Base-by-base conservation (phyloP, 2,888 invertebrate species). In the Margaritifera margaritifera region DNA sequence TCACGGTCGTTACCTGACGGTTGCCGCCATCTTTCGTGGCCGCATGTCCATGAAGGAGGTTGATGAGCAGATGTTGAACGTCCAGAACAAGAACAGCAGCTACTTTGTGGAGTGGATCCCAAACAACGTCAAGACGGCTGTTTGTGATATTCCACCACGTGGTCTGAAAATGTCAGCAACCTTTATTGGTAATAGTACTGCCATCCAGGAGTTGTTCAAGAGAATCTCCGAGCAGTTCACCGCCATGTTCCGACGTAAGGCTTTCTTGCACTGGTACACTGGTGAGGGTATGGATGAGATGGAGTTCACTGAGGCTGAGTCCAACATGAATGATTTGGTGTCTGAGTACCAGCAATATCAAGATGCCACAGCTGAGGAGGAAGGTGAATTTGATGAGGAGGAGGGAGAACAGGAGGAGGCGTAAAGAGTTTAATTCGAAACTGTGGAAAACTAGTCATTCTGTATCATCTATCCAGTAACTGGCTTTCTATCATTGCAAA, bases 201-300 rank as follows among this genome's bases (percentile, higher is more conserved):
- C 87, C 67, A 87, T 87, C 71, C 87, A 87, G 71, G 87, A 87
- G 71, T 75, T 87, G 62, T 87, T 87, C 82, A 87, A 87, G 77
- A 84, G 87, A 66, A 79, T 86, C 63, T 83, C 85, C 6, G 87
- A 87, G 71, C 87, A 87, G 78, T 87, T 87, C 79, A 96, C 96
- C 15, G 96, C 96, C 67, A 96, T 97, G 97, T 97, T 97, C 93
- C 93, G 96, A 81, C 94, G 97, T 83, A 97, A 97, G 91, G 97
- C 97, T 89, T 97, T 97, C 94, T 93, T 97, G 90, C 97, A 97
- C 92, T 97, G 97, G 97, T 97, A 97, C 92, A 96, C 96, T 22
- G 97, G 96, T 68, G 96, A 97, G 91, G 97, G 97, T 71, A 97
- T 97, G 96, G 96, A 96, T 90, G 96, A 96, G 91, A 94, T 96